Base-by-base conservation (phyloP, 2,113 vertebrate species). In the Nymphicus hollandicus region DNA sequence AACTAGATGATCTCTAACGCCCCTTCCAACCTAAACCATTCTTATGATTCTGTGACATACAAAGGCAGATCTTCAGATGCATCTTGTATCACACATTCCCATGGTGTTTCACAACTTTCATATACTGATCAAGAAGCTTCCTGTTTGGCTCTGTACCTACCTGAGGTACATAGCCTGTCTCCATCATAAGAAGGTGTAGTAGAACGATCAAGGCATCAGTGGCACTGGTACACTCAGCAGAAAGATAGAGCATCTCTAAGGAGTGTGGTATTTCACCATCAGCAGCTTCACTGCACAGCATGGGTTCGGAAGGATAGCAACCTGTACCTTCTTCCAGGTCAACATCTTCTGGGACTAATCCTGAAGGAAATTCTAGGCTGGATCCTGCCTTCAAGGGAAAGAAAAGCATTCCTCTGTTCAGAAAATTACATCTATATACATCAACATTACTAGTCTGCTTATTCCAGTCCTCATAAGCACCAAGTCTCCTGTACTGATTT, bases 101-200 rank as follows among this genome's bases (percentile, higher is more conserved):
- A 55, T 1, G 4, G 53, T 4, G 68, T 14, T 69, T 23, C 50
- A 71, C 46, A 91, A 52, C 25, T 66, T 86, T 64, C 63, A 39
- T 35, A 61, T 9, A 50, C 7, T 5, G 19, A 82, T 10, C 44
- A 52, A 69, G 44, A 43, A 33, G 33, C 5, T 66, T 63, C n/a
- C 68, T 43, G 35, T 60, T 33, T 27, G 7, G 7, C 49, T 41
- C 15, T 33, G 31, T 7, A 43, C 97, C 97, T 76, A 99, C 99
- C 98, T 99, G 98, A 49, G 98, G 98, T 9, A 97, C 78, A 29
- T 99, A 99, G 39, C 99, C 99, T 0, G 99, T 98, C 94, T 99
- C 99, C 77, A 99, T 93, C 99, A 99, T 99, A 66, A 99, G 98
- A 49, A 99, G 98, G 86, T 99, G 98, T 4, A 97, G 84, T 1